Evolutionary conservation across 2,888 invertebrate genomes (phyloP).

Genomic region (Agonum fuliginosum): DNA sequence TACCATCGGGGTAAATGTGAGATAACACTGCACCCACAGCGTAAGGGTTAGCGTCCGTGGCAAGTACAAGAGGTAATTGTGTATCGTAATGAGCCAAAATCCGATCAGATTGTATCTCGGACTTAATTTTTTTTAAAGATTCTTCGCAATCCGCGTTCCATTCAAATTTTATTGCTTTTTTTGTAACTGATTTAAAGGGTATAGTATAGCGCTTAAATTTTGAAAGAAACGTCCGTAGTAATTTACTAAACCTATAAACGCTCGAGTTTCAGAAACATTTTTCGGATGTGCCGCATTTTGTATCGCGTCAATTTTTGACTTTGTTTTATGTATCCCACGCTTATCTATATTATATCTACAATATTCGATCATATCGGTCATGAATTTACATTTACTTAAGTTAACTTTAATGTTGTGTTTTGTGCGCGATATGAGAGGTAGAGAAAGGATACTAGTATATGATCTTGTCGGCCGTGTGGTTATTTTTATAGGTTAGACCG

Average conservation of each 20-base stretch:
- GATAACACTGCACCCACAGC: conserved; percentile 68
- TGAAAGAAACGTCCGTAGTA: background rate
- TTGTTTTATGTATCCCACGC: conserved; percentile 66
- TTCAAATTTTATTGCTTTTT: background rate
- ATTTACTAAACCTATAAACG: background rate
- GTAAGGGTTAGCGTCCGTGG: conserved; percentile 65
- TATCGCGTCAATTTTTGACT: conserved; percentile 67
- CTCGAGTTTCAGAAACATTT: background rate
- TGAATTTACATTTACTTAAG: conserved; percentile 65
- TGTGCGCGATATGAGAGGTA: too few species aligned
- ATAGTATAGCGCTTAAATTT: background rate
- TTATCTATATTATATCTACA: conserved; percentile 66
- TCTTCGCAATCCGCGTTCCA: background rate
- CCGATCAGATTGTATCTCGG: background rate
- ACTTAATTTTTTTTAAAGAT: background rate
- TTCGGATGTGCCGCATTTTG: conserved; percentile 64
- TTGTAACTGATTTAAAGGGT: background rate
- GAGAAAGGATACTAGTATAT: too few species aligned
- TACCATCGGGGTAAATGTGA: conserved; percentile 66
- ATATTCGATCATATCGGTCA: conserved; percentile 65
- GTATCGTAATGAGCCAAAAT: conserved; percentile 61
- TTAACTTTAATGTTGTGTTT: conserved; percentile 65
- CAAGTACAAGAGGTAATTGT: conserved; percentile 64
- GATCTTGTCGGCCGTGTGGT: too few species aligned
- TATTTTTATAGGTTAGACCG: too few species aligned